Conservation (phyloP, 2,888 invertebrate species). For the Operophtera brumata region DNA sequence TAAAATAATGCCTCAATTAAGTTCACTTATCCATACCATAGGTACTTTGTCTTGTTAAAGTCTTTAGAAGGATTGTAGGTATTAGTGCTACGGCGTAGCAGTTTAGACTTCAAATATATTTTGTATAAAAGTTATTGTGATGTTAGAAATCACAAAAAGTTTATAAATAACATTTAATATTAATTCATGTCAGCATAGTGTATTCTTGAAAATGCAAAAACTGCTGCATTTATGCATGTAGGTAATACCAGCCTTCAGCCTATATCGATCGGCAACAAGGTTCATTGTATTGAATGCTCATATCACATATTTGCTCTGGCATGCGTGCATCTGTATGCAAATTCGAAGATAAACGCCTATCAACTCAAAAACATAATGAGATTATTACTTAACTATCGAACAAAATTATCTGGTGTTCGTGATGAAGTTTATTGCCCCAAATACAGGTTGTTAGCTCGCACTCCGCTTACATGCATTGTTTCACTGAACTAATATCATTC, state of each 20-base stretch:
- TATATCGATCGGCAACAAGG: constrained; percentile 34
- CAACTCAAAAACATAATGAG: constrained; percentile 61
- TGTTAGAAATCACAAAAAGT: background rate
- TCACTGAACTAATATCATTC: constrained; percentile 49
- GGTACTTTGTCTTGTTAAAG: too few species aligned
- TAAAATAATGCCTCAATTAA: too few species aligned
- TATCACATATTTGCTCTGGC: constrained; percentile 38
- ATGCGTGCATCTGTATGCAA: constrained; percentile 53
- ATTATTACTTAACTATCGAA: constrained; percentile 66
- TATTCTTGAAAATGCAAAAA: constrained; percentile 7
- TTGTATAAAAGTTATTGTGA: too few species aligned
- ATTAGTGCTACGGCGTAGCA: constrained; percentile 12
- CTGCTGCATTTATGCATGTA: constrained; percentile 7
- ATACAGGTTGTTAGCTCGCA: constrained; percentile 70
- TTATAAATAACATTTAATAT: background rate
- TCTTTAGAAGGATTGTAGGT: background rate
- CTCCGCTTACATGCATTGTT: constrained; percentile 48
- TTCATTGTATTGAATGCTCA: constrained; percentile 33
- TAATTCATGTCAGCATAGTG: constrained; percentile 2
- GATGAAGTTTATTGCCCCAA: constrained; percentile 73
- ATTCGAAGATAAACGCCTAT: constrained; percentile 56
- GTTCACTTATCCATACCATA: too few species aligned
- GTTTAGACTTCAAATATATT: constrained; percentile 2
- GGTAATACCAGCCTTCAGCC: constrained; percentile 35
- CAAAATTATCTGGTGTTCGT: constrained; percentile 65